Conservation (phyloP, 2,888 invertebrate genomes). For the Lucinisca nassula region DNA sequence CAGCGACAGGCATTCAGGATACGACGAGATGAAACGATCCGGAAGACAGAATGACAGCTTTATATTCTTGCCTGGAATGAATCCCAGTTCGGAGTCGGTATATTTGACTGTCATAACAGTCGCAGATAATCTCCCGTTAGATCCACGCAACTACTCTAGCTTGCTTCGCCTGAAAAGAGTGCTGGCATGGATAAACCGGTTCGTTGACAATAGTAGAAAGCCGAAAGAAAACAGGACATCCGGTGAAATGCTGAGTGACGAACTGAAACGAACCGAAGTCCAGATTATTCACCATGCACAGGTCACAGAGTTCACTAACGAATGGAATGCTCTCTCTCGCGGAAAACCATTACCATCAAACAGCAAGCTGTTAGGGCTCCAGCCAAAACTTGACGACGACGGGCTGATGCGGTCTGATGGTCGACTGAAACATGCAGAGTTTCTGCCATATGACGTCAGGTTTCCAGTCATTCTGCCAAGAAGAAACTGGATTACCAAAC, state of each 20-base stretch:
- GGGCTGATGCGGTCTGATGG: constrained; percentile 41
- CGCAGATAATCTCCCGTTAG: neutral
- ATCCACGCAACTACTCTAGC: neutral
- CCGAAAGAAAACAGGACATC: neutral
- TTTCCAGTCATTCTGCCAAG: constrained; percentile 62
- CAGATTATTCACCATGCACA: constrained; percentile 12
- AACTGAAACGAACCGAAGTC: constrained; percentile 27
- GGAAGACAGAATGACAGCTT: too few relatives aligned
- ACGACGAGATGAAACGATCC: too few relatives aligned
- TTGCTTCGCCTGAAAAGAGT: neutral
- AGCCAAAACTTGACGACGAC: constrained; percentile 45
- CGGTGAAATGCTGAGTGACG: constrained; percentile 17
- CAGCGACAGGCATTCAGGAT: too few relatives aligned
- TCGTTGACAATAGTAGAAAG: neutral
- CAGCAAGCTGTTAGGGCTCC: constrained; percentile 45
- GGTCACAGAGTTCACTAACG: constrained; percentile 4
- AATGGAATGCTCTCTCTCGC: neutral
- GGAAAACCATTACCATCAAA: constrained; percentile 18
- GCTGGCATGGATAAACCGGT: constrained; percentile 1
- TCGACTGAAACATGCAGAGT: neutral
- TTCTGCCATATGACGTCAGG: constrained; percentile 30
- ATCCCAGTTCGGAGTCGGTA: too few relatives aligned
- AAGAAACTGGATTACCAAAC: constrained; percentile 48
- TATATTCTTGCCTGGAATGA: too few relatives aligned
- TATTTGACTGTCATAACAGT: too few relatives aligned